Percentiles rank a stretch among this genome's conserved stretches.
Conservation (phyloP, 2,888 invertebrate genomes). For the Antitype chi region DNA sequence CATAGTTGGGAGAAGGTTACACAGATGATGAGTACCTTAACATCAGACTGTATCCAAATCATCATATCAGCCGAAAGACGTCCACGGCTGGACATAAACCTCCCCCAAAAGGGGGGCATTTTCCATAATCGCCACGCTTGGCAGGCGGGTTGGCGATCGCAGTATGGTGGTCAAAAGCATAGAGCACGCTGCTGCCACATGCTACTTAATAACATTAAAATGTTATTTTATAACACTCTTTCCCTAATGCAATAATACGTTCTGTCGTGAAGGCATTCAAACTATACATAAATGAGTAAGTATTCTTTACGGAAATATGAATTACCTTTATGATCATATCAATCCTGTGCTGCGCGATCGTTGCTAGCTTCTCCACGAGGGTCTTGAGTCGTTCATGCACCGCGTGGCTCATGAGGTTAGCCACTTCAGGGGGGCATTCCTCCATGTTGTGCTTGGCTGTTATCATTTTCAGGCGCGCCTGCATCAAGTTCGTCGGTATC, state of each 20-base stretch:
- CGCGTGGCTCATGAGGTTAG: conserved; percentile 97
- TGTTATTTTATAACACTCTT: background rate
- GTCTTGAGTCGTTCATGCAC: conserved; percentile 98
- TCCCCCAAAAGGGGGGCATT: no score
- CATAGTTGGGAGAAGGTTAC: no score
- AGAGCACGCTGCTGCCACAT: no score
- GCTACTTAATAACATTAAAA: background rate
- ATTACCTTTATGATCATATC: conserved; percentile 95
- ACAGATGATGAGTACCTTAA: no score
- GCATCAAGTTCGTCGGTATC: conserved; percentile 94
- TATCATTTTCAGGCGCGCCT: conserved; percentile 94
- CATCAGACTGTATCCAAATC: background rate
- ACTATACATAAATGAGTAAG: no score
- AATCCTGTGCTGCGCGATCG: conserved; percentile 98
- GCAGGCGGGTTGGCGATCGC: no score
- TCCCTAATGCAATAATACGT: background rate
- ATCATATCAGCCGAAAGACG: no score
- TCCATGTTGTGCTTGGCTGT: conserved; percentile 95
- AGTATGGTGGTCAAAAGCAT: no score
- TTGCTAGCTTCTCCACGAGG: conserved; percentile 97
- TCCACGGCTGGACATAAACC: no score
- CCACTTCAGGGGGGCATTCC: conserved; percentile 96
- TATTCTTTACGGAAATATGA: no score
- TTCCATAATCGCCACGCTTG: no score
- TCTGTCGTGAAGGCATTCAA: no score